Evolutionary conservation across 1,140 invertebrate species (phyloP).

Genomic region (Orussus abietinus): DNA sequence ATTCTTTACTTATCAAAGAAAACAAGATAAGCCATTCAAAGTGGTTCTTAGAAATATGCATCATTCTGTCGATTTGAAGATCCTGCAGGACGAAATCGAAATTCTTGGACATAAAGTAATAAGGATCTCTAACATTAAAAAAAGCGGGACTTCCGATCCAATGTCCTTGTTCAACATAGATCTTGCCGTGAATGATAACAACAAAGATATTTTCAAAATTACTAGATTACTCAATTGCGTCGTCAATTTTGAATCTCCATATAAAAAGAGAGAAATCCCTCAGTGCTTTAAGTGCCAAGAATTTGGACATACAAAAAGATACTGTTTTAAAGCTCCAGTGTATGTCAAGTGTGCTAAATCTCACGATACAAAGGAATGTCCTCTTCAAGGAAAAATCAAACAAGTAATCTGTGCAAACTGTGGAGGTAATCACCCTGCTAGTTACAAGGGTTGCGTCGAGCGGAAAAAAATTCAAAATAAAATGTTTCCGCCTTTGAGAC

Average conservation of each 20-base stretch:
- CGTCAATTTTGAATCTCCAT: conserved; percentile 31
- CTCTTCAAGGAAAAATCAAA: not conserved
- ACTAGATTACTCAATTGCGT: conserved; percentile 21
- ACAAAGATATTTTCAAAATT: conserved; percentile 35
- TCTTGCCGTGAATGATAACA: conserved; percentile 30
- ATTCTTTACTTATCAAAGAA: conserved; percentile 10
- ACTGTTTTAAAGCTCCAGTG: conserved; percentile 1
- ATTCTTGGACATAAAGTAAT: conserved; percentile 6
- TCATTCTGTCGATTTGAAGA: not conserved
- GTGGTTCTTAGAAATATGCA: conserved; percentile 10
- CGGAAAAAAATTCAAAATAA: no score
- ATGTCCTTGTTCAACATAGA: conserved; percentile 35
- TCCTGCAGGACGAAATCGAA: conserved; percentile 4
- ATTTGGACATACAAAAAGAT: conserved; percentile 15
- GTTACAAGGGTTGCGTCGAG: conserved; percentile 14
- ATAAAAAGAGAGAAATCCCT: conserved; percentile 22
- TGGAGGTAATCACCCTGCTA: conserved; percentile 12
- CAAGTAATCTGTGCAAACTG: conserved; percentile 14
- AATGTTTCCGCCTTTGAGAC: no score
- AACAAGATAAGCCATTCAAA: conserved; percentile 5
- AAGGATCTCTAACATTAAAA: conserved; percentile 4
- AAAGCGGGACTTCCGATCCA: conserved; percentile 16
- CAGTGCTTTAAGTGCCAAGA: conserved; percentile 13
- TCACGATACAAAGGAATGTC: conserved; percentile 6
- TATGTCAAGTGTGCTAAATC: conserved; percentile 14